A percentile compares a stretch with the other conserved stretches of the same genome.
These are phyloP conservation scores for Dasyornis broadbenti DNA, from an alignment of 2,113 vertebrate genomes.

Conservation along the genomic window DNA sequence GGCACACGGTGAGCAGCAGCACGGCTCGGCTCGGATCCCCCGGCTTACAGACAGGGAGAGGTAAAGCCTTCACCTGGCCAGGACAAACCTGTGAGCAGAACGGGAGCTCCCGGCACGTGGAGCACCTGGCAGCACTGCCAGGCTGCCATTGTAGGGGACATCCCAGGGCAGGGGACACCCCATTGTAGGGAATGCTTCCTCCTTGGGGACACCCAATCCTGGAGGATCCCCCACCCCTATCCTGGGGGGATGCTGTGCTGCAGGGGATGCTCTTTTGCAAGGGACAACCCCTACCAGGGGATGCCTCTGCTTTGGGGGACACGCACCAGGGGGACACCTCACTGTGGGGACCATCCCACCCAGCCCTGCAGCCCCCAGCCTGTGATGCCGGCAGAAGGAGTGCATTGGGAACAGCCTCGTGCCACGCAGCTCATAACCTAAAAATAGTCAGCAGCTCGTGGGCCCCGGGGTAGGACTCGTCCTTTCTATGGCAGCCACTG, in stretches of 20 bases:
- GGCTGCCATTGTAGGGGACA: background rate
- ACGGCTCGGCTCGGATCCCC: background rate
- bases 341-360: rapidly evolving
- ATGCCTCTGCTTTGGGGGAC: background rate
- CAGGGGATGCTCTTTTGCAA: background rate
- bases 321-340: background rate
- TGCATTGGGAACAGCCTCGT: rapidly evolving
- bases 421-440: background rate
- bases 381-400: background rate
- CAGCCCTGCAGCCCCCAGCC: background rate
- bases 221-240: background rate
- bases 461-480: background rate
- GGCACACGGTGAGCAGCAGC: background rate
- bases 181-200: background rate
- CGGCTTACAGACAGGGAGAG: background rate
- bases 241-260: background rate
- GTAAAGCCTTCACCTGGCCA: background rate
- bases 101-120: background rate
- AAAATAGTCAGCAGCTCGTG: background rate
- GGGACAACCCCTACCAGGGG: background rate
- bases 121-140: background rate
- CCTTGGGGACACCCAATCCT: background rate
- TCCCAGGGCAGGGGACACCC: background rate
- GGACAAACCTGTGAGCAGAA: background rate
- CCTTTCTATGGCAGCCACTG: background rate